Evolutionary conservation across 2,888 invertebrate genomes (phyloP), one percentile per base, ranked within the genome.

Genomic region (Habroteleia sp.): DNA sequence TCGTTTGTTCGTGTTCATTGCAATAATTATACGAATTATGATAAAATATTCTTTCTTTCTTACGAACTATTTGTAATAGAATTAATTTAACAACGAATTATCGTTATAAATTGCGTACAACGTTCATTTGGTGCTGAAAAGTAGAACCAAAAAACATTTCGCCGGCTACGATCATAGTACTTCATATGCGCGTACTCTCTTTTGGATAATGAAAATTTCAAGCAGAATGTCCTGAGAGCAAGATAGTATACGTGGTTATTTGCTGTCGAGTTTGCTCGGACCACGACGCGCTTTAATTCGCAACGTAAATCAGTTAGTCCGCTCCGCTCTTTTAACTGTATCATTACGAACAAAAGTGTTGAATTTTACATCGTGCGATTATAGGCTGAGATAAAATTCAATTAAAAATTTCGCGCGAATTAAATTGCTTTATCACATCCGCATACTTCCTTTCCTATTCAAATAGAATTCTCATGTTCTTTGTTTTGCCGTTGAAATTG

Each of bases 181-280:
- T 48, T 33, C 44, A 52, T 65, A 63, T 42, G 72, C 72, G 37
- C 72, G 50, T 41, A 58, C 58, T 56, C 50, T 20, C 58, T 42
- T 66, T 54, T 50, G 60, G 41, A 54, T 66, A 62, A 66, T 74
- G 74, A 74, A 63, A 74, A 74, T 74, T 74, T 74, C 69, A 74
- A 74, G 65, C 58, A 46, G 50, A 54, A 42, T 58, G 69, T 74
- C 44, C 68, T 50, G 37, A 42, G 63, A 74, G 56, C 39, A 48
- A 73, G 52, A 65, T 56, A 54, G 31, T 56, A 56, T 39, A 52
- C 48, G 35, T 10, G 46, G 62, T 48, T 68, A 74, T 66, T 68
- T 68, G 74, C 60, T 27, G 62, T 48, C 35, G 48, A 65, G 48
- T 54, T 54, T 33, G 35, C 60, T 44, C 33, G 46, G 60, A 73